phyloP scores from a whole-genome alignment of 1,140 invertebrate species.

The Megathymus violae region DNA sequence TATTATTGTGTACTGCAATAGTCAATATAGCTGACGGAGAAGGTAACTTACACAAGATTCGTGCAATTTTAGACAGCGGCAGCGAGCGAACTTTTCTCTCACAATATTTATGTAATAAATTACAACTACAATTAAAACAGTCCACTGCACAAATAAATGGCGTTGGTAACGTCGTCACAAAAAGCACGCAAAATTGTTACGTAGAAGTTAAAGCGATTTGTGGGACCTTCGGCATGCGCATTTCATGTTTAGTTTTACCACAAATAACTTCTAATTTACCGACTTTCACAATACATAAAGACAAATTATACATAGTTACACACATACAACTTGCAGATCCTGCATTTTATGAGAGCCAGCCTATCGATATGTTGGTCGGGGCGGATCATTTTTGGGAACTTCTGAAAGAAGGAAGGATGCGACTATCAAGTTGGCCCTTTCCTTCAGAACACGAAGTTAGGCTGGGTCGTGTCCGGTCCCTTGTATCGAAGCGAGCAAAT shows the following conservation, averaged over 20 bases:
- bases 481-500: not conserved
- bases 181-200: constrained; percentile 12
- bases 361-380: constrained; percentile 13
- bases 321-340: constrained; percentile 7
- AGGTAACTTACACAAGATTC: constrained; percentile 1
- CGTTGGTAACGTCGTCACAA: constrained; percentile 16
- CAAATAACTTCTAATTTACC: constrained; percentile 13
- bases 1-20: constrained; percentile 8
- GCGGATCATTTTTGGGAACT: constrained; percentile 17
- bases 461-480: constrained; percentile 14
- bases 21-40: too few species aligned
- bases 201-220: constrained; percentile 1
- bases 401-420: not conserved
- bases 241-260: constrained; percentile 20
- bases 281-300: constrained; percentile 8
- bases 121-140: constrained; percentile 2
- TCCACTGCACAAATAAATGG: constrained; percentile 10
- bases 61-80: constrained; percentile 11
- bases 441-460: constrained; percentile 19
- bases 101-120: constrained; percentile 5
- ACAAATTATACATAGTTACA: constrained; percentile 5
- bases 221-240: constrained; percentile 3
- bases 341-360: constrained; percentile 6
- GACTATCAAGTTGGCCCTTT: not conserved
- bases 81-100: constrained; percentile 8